Conservation (phyloP, 2,888 invertebrate genomes). For the Adineta ricciae region DNA sequence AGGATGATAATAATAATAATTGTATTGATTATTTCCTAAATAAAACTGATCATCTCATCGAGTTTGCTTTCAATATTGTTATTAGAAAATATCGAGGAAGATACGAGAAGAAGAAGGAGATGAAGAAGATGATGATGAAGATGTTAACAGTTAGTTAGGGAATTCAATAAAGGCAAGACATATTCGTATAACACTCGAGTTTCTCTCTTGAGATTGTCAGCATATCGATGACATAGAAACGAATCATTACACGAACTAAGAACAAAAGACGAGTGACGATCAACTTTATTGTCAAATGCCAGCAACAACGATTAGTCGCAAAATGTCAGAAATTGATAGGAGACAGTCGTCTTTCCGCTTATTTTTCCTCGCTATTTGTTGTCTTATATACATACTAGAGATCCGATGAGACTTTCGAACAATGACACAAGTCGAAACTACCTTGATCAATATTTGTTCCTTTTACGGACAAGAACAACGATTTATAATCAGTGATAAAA, state of each 20-base stretch:
- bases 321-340: neutral
- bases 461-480: too few relatives aligned
- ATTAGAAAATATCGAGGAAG: neutral
- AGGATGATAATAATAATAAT: too few relatives aligned
- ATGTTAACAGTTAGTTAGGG: neutral
- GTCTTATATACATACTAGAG: neutral
- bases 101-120: neutral
- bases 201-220: neutral
- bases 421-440: neutral
- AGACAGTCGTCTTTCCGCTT: neutral
- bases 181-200: neutral
- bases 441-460: too few relatives aligned
- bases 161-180: neutral
- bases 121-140: too few relatives aligned
- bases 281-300: neutral
- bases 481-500: too few relatives aligned
- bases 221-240: neutral
- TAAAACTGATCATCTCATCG: neutral
- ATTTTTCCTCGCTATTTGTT: neutral
- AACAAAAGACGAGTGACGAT: neutral
- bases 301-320: neutral
- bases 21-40: neutral
- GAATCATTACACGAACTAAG: neutral
- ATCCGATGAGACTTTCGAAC: neutral
- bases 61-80: neutral